Percentiles rank a stretch among this genome's conserved stretches.
phyloP scores from a whole-genome alignment of 2,797 vertebrate genomes.

The Danio kyathit region DNA sequence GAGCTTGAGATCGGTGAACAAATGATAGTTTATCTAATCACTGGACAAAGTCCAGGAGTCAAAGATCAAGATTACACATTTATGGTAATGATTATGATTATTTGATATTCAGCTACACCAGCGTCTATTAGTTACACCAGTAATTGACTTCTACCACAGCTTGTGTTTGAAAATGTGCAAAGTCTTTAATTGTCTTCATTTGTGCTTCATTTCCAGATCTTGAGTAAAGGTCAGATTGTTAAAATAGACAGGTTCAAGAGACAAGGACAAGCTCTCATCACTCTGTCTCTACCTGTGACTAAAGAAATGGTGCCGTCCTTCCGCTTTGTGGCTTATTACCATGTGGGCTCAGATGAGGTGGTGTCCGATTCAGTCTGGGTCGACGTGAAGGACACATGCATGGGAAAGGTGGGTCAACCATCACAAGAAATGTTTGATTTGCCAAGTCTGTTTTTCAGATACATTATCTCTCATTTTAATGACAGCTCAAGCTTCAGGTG shows the following conservation, averaged over 20 bases:
- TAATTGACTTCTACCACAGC: neutral
- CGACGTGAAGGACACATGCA: slow-evolving; percentile 82
- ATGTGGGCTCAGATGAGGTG: slow-evolving; percentile 61
- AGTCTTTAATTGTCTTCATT: neutral
- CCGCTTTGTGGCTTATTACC: slow-evolving; percentile 82
- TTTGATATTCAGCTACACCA: neutral
- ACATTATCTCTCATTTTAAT: neutral
- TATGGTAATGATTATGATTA: slow-evolving; percentile 68
- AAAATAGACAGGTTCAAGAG: slow-evolving; percentile 57
- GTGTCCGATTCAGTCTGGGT: slow-evolving; percentile 85
- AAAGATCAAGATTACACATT: slow-evolving; percentile 75
- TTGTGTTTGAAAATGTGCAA: neutral
- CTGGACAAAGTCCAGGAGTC: slow-evolving; percentile 40
- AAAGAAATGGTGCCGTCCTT: slow-evolving; percentile 81
- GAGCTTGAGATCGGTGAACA: slow-evolving; percentile 71
- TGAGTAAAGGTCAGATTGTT: slow-evolving; percentile 80
- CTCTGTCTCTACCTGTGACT: slow-evolving; percentile 67
- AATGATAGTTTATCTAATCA: slow-evolving; percentile 73
- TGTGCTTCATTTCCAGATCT: slow-evolving; percentile 67
- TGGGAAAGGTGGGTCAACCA: slow-evolving; percentile 76
- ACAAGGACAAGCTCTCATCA: slow-evolving; percentile 71
- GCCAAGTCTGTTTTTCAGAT: neutral
- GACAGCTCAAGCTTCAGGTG: accelerated
- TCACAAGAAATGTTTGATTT: neutral
- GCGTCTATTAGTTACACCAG: neutral